Base-by-base conservation (phyloP, 2,113 vertebrate species). In the Varanus salvator region DNA sequence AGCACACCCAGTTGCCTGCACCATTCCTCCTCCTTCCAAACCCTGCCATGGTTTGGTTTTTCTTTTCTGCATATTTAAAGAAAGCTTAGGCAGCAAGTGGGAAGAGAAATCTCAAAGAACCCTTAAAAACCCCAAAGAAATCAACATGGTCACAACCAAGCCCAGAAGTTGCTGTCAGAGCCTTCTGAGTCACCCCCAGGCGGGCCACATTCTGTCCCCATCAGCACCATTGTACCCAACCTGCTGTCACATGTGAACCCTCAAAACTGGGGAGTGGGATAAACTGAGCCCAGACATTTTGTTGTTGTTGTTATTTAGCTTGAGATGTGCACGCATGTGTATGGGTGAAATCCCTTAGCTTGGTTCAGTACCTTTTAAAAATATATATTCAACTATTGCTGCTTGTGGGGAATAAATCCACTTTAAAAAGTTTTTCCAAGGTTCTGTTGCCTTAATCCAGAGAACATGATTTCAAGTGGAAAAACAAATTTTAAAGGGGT, bases 11-110 rank as follows among this genome's bases (percentile, higher is more conserved):
- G 29, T 88, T 64, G 8, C 38, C 31, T 23, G 6, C 11, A 9
- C 57, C 27, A 0, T 54, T 82, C 7, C 89, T 87, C 80, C 44
- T 17, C 50, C 84, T 91, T 92, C 84, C 4, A 2, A 25, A 17
- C 76, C 92, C 11, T 52, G 93, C 92, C 94, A 93, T 86, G 48
- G n/a, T 87, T 93, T 66, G 93, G 88, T 86, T 87, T 91, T 50
- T 91, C 92, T 92, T 88, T 91, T 92, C 94, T 80, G 94, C 92
- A 93, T 86, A 94, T 90, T 93, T 92, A 89, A 81, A 81, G 91
- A 94, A 95, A 95, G 92, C 90, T 76, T 94, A 95, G 96, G 93
- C 92, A 92, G 94, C 91, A 93, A 92, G 93, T 74, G 95, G 91
- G 89, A 88, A 95, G 95, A 76, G 92, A 95, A 94, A 93, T 72